phyloP scores from a whole-genome alignment of 2,113 vertebrate genomes.

The Pimephales promelas region DNA sequence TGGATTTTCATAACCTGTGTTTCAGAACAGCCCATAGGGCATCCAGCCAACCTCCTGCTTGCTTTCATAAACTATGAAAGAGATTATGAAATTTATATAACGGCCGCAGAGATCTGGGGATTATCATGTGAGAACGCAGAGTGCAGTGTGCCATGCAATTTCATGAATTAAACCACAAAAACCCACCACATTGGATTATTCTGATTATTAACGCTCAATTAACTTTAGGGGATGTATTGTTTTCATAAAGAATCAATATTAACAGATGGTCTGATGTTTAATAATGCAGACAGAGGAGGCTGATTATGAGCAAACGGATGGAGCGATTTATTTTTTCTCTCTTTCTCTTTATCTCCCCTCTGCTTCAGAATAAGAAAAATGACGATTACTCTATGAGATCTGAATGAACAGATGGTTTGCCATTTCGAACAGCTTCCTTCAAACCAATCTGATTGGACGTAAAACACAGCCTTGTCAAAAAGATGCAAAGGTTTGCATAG shows the following conservation, averaged over 20 bases:
- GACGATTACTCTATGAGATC: slow-evolving; percentile 1
- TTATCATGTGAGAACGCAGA: slow-evolving; percentile 31
- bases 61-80: slow-evolving; percentile 42
- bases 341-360: neutral
- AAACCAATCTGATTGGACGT: neutral
- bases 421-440: slow-evolving; percentile 5
- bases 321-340: slow-evolving; percentile 27
- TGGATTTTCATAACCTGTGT: slow-evolving; percentile 40
- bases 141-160: slow-evolving; percentile 15
- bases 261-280: slow-evolving; percentile 47
- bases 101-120: slow-evolving; percentile 1
- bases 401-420: slow-evolving; percentile 49
- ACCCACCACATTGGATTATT: slow-evolving; percentile 9
- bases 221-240: neutral
- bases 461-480: neutral
- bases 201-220: slow-evolving; percentile 20
- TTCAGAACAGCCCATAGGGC: slow-evolving; percentile 28
- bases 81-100: slow-evolving; percentile 51
- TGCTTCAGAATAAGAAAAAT: slow-evolving; percentile 1
- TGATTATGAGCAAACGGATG: slow-evolving; percentile 13
- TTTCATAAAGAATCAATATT: slow-evolving; percentile 37
- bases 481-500: neutral
- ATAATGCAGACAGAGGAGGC: slow-evolving; percentile 20
- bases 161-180: neutral
- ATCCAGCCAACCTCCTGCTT: slow-evolving; percentile 25